Evolutionary conservation across 2,113 vertebrate species (phyloP), one percentile per base, ranked within the genome.

Genomic region (Bostrychus sinensis): DNA sequence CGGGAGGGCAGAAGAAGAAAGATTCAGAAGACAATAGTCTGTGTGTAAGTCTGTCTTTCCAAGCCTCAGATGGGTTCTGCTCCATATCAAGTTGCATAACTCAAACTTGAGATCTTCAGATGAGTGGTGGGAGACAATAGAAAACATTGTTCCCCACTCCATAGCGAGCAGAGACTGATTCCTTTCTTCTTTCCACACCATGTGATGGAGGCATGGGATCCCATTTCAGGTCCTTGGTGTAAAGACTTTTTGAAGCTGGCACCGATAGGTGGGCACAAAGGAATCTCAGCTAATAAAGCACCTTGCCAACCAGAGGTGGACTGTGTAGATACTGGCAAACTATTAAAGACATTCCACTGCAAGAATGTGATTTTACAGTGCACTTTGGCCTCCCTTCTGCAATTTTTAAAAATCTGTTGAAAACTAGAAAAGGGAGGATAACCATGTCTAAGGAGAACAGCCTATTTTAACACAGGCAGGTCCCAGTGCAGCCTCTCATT

Each of bases 61-160:
- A 67, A 68, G 48, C 14, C 66, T 41, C 39, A 63, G 82, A 75
- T 28, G 30, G 61, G 66, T 80, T 75, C 53, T 55, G 62, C 72
- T 5, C 19, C 38, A 9, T 81, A 69, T 88, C 78, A 58, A 62
- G 54, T 88, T 82, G 72, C 86, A 86, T 60, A 77, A 83, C 28
- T 74, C 58, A 63, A 78, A 78, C 62, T 50, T 30, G 62, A 77
- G 64, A 70, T 32, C 28, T 57, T 75, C 7, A 22, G 53, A 76
- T 78, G 26, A 12, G 54, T 64, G 53, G 20, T 17, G 28, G 38
- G 34, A 70, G 51, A 77, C 67, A 75, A 86, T 56, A 85, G 78
- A 72, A 62, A 48, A 43, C 81, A 82, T 86, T 90, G 88, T 90
- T 85, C 81, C 51, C 54, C 4, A 39, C 66, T 73, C 46, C 69